phyloP scores from a whole-genome alignment of 92 coral and sea anemone genomes.

The Siderastrea radians region DNA sequence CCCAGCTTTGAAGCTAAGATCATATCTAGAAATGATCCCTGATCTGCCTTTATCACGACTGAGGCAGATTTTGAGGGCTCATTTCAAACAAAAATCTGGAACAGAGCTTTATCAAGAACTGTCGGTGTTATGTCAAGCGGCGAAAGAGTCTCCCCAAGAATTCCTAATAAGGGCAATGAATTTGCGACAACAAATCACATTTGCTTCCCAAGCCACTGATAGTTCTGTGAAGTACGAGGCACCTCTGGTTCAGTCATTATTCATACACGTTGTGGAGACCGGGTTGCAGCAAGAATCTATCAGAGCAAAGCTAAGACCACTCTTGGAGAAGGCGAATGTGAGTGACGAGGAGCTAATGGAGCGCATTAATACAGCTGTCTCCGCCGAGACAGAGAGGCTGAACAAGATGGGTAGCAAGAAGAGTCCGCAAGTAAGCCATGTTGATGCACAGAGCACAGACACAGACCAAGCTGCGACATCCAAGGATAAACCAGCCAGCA shows the following conservation, averaged over 20 bases:
- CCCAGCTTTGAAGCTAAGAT: constrained; percentile 53
- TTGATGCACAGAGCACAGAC: not conserved
- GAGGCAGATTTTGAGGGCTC: constrained; percentile 32
- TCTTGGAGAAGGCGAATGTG: constrained; percentile 42
- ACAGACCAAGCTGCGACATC: too few relatives aligned
- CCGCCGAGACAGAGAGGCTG: not conserved
- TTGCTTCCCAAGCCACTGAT: constrained; percentile 55
- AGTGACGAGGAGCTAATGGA: constrained; percentile 46
- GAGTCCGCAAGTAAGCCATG: not conserved
- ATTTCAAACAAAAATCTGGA: constrained; percentile 74
- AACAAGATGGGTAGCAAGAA: not conserved
- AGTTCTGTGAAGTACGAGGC: constrained; percentile 50
- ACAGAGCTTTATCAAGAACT: constrained; percentile 23
- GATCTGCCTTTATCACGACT: constrained; percentile 51
- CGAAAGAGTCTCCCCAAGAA: constrained; percentile 58
- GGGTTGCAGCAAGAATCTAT: constrained; percentile 56
- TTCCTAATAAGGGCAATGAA: constrained; percentile 64
- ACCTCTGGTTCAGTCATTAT: constrained; percentile 52
- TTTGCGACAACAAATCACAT: constrained; percentile 46
- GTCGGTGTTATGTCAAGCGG: too few relatives aligned
- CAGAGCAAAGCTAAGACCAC: constrained; percentile 58
- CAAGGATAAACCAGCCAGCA: too few relatives aligned
- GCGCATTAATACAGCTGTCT: not conserved
- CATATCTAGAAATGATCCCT: constrained; percentile 53
- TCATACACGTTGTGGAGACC: constrained; percentile 59